Conservation (phyloP, 2,888 invertebrate genomes). For the Meliscaeva auricollis region DNA sequence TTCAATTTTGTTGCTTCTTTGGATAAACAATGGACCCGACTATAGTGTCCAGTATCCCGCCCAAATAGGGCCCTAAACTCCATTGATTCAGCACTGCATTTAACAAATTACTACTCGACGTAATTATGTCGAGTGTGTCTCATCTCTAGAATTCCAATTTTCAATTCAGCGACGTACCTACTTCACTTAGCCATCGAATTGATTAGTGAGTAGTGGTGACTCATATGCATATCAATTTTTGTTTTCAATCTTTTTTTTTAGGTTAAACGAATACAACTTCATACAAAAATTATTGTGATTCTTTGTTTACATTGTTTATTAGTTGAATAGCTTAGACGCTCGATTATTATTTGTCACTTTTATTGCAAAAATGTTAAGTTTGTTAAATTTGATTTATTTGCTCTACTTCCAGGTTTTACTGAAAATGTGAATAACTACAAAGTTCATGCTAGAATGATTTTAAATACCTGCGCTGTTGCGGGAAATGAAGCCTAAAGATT, state of each 20-base stretch:
- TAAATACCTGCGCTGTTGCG: neutral
- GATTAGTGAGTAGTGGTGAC: slow-evolving; percentile 51
- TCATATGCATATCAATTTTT: too few species aligned
- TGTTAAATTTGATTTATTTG: slow-evolving; percentile 34
- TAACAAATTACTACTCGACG: neutral
- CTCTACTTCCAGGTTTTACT: slow-evolving; percentile 44
- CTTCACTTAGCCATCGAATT: slow-evolving; percentile 31
- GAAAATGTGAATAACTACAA: neutral
- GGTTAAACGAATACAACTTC: neutral
- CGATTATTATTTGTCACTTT: slow-evolving; percentile 24
- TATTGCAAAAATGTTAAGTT: slow-evolving; percentile 38
- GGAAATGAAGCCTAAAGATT: slow-evolving; percentile 9
- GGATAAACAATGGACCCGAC: too few species aligned
- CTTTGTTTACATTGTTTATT: slow-evolving; percentile 49
- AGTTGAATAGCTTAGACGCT: slow-evolving; percentile 23
- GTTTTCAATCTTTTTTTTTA: neutral
- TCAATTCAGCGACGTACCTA: slow-evolving; percentile 12
- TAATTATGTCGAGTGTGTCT: slow-evolving; percentile 53
- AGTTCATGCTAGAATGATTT: slow-evolving; percentile 7
- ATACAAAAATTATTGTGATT: slow-evolving; percentile 1
- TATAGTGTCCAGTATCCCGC: too few species aligned
- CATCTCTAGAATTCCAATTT: slow-evolving; percentile 43
- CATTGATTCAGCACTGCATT: neutral
- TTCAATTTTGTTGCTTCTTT: too few species aligned
- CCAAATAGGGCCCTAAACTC: neutral